Base-by-base conservation (phyloP, 2,888 invertebrate genomes). In the Drosophila antonietae region DNA sequence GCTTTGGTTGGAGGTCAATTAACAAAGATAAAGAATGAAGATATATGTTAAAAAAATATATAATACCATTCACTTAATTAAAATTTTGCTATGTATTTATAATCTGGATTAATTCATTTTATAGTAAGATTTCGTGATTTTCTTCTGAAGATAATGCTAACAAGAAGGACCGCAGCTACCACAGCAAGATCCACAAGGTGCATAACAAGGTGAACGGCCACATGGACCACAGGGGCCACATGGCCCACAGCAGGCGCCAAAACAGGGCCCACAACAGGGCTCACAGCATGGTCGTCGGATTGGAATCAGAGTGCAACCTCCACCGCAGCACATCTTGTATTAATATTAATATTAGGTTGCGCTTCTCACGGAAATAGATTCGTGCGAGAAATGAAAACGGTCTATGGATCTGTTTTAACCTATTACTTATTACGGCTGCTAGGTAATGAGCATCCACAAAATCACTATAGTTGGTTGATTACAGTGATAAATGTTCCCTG, bases 191-290 rank as follows among this genome's bases (percentile, higher is more conserved):
- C 58, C 46, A 46, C 58, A 58, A 5, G 58, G 18, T 18, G 23
- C 46, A 47, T 58, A 58, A 18, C 58, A 58, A n/a, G 46, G 57
- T 10, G 63, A n/a, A 28, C 37, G 18, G 18, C 35, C 59, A 28
- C 43, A 60, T 37, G 49, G 57, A 20, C 57, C 44, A 12, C 58
- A 47, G n/a, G 58, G 46, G 12, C 64, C 63, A 23, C 64, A 59
- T 0, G 35, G 64, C 4, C 59, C 53, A 31, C 61, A 66, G 20
- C 66, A 53, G n/a, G 39, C n/a, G 3, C 39, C 35, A 46, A 43
- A 68, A 35, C 68, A 10, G 15, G 61, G 49, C 3, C 66, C 61
- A n/a, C 66, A 68, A 51, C 68, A 68, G 9, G 61, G 61, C n/a
- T 53, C 55, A 55, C 61, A 61, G 43, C 61, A 61, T 41, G 61